A percentile compares a stretch with the other conserved stretches of the same genome.
Conservation (phyloP, 2,797 vertebrate species). For the Rhabdomys pumilio region DNA sequence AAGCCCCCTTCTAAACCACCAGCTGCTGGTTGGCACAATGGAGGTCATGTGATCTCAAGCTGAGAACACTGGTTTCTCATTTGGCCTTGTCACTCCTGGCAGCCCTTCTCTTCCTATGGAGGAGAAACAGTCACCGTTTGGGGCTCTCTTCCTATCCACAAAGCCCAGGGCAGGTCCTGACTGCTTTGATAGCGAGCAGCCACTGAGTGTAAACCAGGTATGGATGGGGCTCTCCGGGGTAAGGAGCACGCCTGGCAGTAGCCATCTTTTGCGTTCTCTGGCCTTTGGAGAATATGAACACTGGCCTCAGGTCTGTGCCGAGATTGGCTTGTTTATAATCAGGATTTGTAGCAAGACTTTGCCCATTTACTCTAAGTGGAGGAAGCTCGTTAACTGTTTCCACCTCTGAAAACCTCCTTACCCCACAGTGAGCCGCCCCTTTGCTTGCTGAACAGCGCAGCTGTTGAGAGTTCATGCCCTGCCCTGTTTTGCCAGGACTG, state of each 20-base stretch:
- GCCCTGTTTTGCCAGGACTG: background rate
- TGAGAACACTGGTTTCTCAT: background rate
- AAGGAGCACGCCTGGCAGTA: fast-evolving
- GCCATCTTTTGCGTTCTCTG: background rate
- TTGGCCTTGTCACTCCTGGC: too few relatives aligned
- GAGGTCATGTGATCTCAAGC: background rate
- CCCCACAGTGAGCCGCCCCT: fast-evolving
- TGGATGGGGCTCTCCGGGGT: fast-evolving
- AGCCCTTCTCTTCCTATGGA: background rate
- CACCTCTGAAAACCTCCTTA: background rate
- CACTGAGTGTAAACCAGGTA: fast-evolving
- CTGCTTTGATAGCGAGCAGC: background rate
- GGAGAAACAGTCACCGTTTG: fast-evolving
- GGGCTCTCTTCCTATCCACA: background rate
- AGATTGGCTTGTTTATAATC: background rate
- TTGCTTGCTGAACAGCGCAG: background rate
- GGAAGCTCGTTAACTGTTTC: background rate
- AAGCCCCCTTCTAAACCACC: background rate
- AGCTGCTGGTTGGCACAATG: background rate
- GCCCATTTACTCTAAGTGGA: background rate
- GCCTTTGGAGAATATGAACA: background rate
- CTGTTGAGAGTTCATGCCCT: background rate
- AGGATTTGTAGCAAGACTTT: background rate
- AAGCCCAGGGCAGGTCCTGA: background rate
- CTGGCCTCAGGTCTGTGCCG: background rate